A percentile compares a stretch with the other conserved stretches of the same genome.
Evolutionary conservation across 35 echinoderm and acorn worm genomes (phyloP).

Genomic region (Amphiura filiformis): DNA sequence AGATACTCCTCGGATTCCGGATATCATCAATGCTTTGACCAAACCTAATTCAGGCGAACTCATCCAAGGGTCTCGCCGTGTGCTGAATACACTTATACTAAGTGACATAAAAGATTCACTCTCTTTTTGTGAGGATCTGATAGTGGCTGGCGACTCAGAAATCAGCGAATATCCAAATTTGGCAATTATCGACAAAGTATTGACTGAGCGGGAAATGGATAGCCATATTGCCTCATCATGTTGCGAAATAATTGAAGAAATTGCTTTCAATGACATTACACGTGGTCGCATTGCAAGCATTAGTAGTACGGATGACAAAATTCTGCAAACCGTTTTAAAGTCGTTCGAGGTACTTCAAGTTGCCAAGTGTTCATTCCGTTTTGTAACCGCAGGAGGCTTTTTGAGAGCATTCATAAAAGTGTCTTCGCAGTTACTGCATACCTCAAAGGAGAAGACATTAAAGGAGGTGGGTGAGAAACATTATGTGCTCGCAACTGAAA

Average conservation of each 20-base stretch:
- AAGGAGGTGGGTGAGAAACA: neutral
- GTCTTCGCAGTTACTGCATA: constrained; percentile 4
- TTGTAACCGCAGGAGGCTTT: neutral
- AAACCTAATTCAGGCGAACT: neutral
- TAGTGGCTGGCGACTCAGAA: neutral
- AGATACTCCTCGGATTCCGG: neutral
- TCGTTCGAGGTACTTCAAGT: neutral
- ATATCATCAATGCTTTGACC: neutral
- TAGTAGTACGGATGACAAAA: neutral
- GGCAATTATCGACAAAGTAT: neutral
- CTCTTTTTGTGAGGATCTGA: neutral
- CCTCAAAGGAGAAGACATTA: neutral
- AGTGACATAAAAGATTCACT: neutral
- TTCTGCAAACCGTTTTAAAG: neutral
- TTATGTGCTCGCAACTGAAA: neutral
- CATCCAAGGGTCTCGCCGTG: constrained; percentile 13
- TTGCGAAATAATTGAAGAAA: constrained; percentile 26
- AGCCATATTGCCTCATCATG: constrained; percentile 10
- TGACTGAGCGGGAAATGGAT: neutral
- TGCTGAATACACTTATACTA: neutral
- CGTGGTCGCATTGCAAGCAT: neutral
- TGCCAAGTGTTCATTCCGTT: neutral
- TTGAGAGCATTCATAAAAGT: neutral
- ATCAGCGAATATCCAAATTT: neutral
- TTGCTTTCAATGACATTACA: constrained; percentile 20